A percentile compares a stretch with the other conserved stretches of the same genome.
Evolutionary conservation across 2,797 vertebrate genomes (phyloP).

Genomic region (Linurgus olivaceus): DNA sequence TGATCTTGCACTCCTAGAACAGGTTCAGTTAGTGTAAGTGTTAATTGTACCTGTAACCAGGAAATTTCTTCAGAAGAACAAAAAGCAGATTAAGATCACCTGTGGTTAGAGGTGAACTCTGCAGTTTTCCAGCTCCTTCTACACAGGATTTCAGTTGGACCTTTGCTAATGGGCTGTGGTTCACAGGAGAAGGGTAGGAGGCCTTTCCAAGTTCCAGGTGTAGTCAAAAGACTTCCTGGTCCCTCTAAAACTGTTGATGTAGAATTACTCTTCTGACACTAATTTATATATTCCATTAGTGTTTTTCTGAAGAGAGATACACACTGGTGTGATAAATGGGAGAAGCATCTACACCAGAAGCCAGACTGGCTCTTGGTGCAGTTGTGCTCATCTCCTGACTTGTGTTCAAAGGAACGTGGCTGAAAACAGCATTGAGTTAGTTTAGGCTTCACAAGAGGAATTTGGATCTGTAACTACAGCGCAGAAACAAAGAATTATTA

Average conservation of each 20-base stretch:
- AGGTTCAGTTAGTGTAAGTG: background rate
- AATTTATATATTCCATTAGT: background rate
- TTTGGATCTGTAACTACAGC: background rate
- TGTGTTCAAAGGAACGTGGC: background rate
- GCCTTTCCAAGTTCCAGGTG: background rate
- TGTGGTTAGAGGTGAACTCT: slow-evolving; percentile 2
- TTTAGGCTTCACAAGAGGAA: background rate
- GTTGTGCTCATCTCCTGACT: background rate
- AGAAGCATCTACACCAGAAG: background rate
- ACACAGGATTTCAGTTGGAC: background rate
- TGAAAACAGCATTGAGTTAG: background rate
- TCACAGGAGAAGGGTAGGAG: background rate
- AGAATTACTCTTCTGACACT: background rate
- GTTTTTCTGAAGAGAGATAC: background rate
- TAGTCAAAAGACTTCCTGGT: background rate
- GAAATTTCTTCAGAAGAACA: background rate
- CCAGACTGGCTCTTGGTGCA: background rate
- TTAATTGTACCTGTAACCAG: background rate
- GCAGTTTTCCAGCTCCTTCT: background rate
- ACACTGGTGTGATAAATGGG: background rate
- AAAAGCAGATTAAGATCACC: background rate
- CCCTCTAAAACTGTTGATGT: background rate
- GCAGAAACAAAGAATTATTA: background rate
- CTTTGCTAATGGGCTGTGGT: background rate
- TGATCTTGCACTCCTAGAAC: background rate